Evolutionary conservation across 1,140 invertebrate species (phyloP), one percentile per base, ranked within the genome.

Genomic region (Cotesia glomerata): DNA sequence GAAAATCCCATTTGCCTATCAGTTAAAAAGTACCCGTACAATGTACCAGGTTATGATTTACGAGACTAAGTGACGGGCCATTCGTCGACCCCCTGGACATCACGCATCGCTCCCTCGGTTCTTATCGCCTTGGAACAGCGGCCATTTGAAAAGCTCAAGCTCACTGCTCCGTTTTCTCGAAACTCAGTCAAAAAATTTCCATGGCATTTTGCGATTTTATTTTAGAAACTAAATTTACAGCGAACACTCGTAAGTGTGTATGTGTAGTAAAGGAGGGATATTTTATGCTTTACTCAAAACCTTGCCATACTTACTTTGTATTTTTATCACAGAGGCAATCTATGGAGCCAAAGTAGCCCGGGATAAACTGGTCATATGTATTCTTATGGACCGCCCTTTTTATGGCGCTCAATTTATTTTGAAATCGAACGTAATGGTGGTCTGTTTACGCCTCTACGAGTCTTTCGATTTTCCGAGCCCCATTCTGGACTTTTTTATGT

Each of bases 321-420:
- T 26, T 65, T 45, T 52, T 49, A 52, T 58, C 51, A 16, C 69
- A 58, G 54, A 63, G 32, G 34, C 4, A 32, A 56, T 26, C 67
- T 56, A 75, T 69, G 64, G 69, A 72, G 66, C 52, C 13, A 14
- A 54, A 16, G 52, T 14, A 54, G 52, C 16, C 66, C 51, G n/a
- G 66, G 70, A 72, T 72, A 83, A 84, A 80, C 80, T 71, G 82
- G 82, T 83, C 82, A 77, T 85, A 80, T 84, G 83, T 84, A 85
- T 86, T 82, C 82, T 80, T 80, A 83, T 82, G 80, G 80, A 82
- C 81, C 78, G 76, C 78, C 81, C 81, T 85, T 82, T 85, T 86
- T 86, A 86, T 85, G 83, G 82, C 78, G 75, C 78, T 80, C 82
- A 84, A 86, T 86, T 86, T 86, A 86, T 86, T 86, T 85, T 64